Conservation (phyloP, 2,888 invertebrate species). For the Chrysotoxum bicinctum region DNA sequence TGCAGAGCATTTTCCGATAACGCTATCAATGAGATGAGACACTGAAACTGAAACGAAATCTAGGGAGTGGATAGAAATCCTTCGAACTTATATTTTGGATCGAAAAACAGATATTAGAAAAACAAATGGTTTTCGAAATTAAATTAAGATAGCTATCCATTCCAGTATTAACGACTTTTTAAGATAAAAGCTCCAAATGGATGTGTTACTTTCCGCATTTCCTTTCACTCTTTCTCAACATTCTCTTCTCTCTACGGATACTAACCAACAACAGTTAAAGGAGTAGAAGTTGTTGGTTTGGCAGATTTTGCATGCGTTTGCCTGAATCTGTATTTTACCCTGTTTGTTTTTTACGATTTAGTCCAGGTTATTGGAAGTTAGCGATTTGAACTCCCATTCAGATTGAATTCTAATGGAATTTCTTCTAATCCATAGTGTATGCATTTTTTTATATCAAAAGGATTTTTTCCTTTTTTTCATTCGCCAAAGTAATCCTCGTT, state of each 20-base stretch:
- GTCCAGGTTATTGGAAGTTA: constrained; percentile 52
- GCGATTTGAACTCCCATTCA: constrained; percentile 50
- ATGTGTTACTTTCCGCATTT: background rate
- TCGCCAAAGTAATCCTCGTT: background rate
- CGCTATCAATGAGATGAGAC: too few relatives aligned
- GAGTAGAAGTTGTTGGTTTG: background rate
- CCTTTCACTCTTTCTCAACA: background rate
- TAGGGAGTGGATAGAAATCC: too few relatives aligned
- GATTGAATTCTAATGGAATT: constrained; percentile 61
- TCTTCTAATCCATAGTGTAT: constrained; percentile 29
- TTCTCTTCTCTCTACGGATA: background rate
- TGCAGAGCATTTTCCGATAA: too few relatives aligned
- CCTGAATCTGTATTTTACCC: background rate
- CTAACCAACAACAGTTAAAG: background rate
- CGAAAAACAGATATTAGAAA: constrained; percentile 24
- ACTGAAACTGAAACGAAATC: too few relatives aligned
- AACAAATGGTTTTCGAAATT: constrained; percentile 63
- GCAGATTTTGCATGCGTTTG: background rate
- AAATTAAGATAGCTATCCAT: constrained; percentile 52
- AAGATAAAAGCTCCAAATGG: constrained; percentile 46
- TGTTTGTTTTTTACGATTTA: constrained; percentile 3
- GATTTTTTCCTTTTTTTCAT: background rate
- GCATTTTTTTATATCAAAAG: background rate
- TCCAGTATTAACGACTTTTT: constrained; percentile 57
- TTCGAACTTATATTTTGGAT: constrained; percentile 8